Evolutionary conservation across 1,140 invertebrate genomes (phyloP), one percentile per base, ranked within the genome.

Genomic region (Anoplolepis gracilipes): DNA sequence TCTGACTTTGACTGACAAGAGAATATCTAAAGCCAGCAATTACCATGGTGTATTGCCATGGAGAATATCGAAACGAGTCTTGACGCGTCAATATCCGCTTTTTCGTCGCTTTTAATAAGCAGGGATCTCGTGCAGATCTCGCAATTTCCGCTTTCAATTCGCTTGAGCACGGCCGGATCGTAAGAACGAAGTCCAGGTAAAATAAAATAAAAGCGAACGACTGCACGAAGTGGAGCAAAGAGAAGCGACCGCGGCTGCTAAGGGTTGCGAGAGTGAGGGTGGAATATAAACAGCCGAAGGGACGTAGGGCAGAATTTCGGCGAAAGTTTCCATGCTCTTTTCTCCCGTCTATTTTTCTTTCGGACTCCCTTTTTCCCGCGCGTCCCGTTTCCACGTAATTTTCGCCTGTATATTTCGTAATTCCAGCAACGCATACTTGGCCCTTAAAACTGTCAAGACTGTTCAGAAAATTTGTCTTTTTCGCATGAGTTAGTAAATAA

Each of bases 341-440:
- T 13, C 67, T 22, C 8, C 28, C 36, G 28, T 82, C 67, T 82
- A 82, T 82, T 82, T 82, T 82, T 82, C 78, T 82, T 82, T 82
- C 53, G 49, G 30, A 13, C 0, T 19, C 11, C 65, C 16, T 55
- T 57, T 70, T 79, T 28, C 42, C 46, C 46, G 13, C 16, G 46
- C 76, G 59, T 57, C 49, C 19, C 22, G 33, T 33, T 36, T 55
- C 36, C 28, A 13, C 16, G 78, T 59, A 57, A 61, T 82, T 73
- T 46, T 73, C 53, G 25, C 53, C 53, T 28, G 67, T 73, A 33
- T 82, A 61, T 82, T 82, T 82, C 1, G 65, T 25, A 61, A n/a
- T 46, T 46, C 7, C 46, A n/a, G 25, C 64, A 49, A 72, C 53
- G 49, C 49, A n/a, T 42, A 28, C 61, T 28, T 33, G 2, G 10